Conservation (phyloP, 2,113 vertebrate species). For the Antennarius striatus region DNA sequence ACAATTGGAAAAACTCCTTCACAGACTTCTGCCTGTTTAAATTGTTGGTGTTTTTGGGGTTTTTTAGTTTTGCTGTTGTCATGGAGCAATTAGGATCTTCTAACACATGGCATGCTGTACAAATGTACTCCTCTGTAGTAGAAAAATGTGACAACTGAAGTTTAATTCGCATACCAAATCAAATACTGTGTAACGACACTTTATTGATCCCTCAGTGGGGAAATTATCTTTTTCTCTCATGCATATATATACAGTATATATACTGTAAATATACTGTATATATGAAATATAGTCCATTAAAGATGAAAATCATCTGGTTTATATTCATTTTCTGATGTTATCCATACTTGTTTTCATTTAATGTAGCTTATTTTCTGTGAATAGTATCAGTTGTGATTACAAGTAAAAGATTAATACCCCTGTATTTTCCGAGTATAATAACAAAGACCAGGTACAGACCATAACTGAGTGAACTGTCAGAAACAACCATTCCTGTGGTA, state of each 20-base stretch:
- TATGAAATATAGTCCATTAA: neutral
- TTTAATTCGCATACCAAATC: neutral
- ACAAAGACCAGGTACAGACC: slow-evolving; percentile 1
- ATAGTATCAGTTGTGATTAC: slow-evolving; percentile 4
- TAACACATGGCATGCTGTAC: slow-evolving; percentile 14
- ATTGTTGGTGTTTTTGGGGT: neutral
- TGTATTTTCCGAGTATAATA: neutral
- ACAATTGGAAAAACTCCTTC: neutral
- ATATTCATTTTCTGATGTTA: neutral
- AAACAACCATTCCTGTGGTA: neutral
- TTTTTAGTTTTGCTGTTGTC: slow-evolving; percentile 3
- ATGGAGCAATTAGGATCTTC: slow-evolving; percentile 28
- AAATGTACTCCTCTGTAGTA: slow-evolving; percentile 21
- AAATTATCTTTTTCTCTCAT: too few species aligned
- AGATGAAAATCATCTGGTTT: slow-evolving; percentile 1
- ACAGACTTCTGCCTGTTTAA: neutral
- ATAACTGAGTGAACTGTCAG: neutral
- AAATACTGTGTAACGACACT: neutral
- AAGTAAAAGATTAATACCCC: slow-evolving; percentile 1
- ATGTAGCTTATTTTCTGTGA: slow-evolving; percentile 29
- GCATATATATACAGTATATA: too few species aligned
- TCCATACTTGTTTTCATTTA: slow-evolving; percentile 13
- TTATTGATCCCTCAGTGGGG: too few species aligned
- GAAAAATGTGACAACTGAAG: slow-evolving; percentile 11
- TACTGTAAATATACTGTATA: too few species aligned